phyloP scores from a whole-genome alignment of 1,140 invertebrate species.

The Centruroides vittatus region DNA sequence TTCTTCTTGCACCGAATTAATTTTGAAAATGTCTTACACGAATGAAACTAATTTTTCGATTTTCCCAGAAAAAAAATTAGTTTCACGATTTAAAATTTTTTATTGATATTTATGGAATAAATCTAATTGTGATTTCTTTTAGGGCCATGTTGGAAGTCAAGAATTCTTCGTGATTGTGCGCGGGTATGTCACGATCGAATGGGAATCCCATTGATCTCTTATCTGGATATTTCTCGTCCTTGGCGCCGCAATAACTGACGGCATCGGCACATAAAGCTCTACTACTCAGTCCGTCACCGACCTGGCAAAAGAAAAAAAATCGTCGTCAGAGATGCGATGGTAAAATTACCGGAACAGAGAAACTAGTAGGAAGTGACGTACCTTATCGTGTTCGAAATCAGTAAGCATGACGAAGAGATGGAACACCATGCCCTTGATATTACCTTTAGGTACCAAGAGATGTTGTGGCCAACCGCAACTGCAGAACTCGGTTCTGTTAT shows the following conservation, averaged over 20 bases:
- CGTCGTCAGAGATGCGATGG: no score
- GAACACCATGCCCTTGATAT: slow-evolving; percentile 45
- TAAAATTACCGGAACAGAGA: no score
- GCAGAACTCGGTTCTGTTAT: slow-evolving; percentile 30
- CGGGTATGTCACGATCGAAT: slow-evolving; percentile 7
- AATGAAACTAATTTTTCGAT: no score
- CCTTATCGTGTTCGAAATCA: slow-evolving; percentile 49
- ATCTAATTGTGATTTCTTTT: slow-evolving; percentile 6
- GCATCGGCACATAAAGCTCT: slow-evolving; percentile 44
- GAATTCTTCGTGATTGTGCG: slow-evolving; percentile 21
- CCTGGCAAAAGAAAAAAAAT: no score
- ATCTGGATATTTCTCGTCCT: slow-evolving; percentile 37
- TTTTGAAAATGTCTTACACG: no score
- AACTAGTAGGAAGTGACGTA: background rate
- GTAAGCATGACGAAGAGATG: slow-evolving; percentile 68
- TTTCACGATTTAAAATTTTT: no score
- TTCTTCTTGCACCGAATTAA: no score
- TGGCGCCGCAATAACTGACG: slow-evolving; percentile 54
- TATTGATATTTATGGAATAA: background rate
- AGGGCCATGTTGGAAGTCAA: slow-evolving; percentile 3
- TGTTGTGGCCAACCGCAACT: slow-evolving; percentile 44
- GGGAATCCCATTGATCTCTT: slow-evolving; percentile 13
- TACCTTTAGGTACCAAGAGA: slow-evolving; percentile 62
- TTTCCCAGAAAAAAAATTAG: no score
- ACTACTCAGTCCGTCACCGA: no score